Percentiles rank a stretch among this genome's conserved stretches.
Evolutionary conservation across 2,113 vertebrate genomes (phyloP).

Genomic region (Percina caprodes): DNA sequence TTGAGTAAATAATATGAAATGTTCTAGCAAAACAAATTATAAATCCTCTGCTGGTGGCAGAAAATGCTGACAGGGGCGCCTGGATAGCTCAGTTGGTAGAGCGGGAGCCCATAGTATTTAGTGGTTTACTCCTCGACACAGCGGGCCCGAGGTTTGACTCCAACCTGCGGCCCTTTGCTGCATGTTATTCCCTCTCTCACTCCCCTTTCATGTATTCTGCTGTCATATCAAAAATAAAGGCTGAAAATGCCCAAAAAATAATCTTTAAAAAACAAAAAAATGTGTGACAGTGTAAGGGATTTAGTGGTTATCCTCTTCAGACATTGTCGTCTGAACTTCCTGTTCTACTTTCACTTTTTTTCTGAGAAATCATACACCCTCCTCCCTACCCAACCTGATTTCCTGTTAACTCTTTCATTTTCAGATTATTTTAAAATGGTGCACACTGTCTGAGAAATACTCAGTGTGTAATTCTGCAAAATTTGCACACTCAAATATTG

Average conservation of each 20-base stretch:
- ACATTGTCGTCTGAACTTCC: background rate
- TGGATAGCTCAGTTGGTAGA: no score
- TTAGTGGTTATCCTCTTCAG: background rate
- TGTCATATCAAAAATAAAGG: no score
- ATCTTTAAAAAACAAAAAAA: no score
- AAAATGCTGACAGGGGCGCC: background rate
- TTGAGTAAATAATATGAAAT: background rate
- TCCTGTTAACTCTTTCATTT: slow-evolving; percentile 22
- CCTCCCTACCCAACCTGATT: background rate
- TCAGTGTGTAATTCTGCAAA: background rate
- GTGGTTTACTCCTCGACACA: no score
- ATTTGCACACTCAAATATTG: background rate
- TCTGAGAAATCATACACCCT: slow-evolving; percentile 5
- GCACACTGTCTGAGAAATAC: background rate
- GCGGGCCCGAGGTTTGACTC: no score
- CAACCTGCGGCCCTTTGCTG: no score
- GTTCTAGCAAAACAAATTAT: background rate
- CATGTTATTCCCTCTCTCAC: no score
- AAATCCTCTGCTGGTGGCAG: background rate
- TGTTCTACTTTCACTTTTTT: slow-evolving; percentile 38
- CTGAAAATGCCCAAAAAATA: no score
- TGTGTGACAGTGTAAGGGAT: background rate
- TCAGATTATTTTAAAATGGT: background rate
- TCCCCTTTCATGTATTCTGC: no score
- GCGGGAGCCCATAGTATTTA: no score